Percentiles rank a stretch among this genome's conserved stretches.
phyloP scores from a whole-genome alignment of 2,797 vertebrate species.

The Pelodytes ibericus region DNA sequence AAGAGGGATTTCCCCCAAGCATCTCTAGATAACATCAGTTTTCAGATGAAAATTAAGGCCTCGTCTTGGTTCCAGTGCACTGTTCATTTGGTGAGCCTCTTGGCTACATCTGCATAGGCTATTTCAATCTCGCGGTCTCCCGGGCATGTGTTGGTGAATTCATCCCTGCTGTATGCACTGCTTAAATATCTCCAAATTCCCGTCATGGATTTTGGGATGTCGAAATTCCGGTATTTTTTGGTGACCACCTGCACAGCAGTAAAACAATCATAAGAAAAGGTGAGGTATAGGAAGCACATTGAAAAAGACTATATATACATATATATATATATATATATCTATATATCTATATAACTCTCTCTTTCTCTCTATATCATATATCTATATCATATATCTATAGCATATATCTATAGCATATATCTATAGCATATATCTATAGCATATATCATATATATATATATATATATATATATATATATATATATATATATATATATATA shows the following conservation, averaged over 20 bases:
- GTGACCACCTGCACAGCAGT: conserved; percentile 84
- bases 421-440: too few relatives aligned
- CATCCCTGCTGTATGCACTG: conserved; percentile 88
- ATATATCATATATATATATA: too few relatives aligned
- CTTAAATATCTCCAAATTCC: conserved; percentile 96
- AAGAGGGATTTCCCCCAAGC: background rate
- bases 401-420: too few relatives aligned
- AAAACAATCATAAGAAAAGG: background rate
- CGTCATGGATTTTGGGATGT: conserved; percentile 92
- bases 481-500: too few relatives aligned
- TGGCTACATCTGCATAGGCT: conserved; percentile 94
- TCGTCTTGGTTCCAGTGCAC: conserved; percentile 19
- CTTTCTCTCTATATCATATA: too few relatives aligned
- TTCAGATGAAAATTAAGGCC: conserved; percentile 27
- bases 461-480: too few relatives aligned
- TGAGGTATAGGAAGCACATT: too few relatives aligned
- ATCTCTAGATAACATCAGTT: conserved; percentile 4
- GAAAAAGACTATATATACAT: too few relatives aligned
- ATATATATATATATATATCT: too few relatives aligned
- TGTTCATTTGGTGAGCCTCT: conserved; percentile 92
- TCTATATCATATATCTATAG: too few relatives aligned
- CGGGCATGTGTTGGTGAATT: conserved; percentile 98
- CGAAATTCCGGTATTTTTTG: conserved; percentile 94
- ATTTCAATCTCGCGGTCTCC: conserved; percentile 97
- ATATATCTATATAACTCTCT: too few relatives aligned